A percentile compares a stretch with the other conserved stretches of the same genome.
These are phyloP conservation scores for Perodicticus potto DNA, from an alignment of 2,797 vertebrate species.

Conservation along the genomic window DNA sequence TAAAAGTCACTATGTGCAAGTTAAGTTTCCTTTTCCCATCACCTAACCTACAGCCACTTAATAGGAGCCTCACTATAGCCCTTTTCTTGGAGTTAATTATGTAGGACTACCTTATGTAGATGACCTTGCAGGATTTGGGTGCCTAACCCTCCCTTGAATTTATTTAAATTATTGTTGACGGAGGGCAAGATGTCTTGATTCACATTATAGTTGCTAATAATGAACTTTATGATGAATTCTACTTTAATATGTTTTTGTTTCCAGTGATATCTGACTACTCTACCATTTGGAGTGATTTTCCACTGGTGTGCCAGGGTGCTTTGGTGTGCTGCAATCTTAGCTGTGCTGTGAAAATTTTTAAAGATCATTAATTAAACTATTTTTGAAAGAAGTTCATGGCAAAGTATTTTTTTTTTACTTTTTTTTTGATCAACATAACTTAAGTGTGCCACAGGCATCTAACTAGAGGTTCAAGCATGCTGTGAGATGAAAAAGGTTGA, in stretches of 20 bases:
- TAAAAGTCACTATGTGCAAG: background rate
- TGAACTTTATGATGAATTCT: background rate
- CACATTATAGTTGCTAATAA: background rate
- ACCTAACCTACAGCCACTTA: background rate
- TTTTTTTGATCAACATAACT: too few relatives aligned
- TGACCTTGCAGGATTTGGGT: background rate
- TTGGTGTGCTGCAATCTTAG: too few relatives aligned
- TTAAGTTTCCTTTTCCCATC: background rate
- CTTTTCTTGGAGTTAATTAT: background rate
- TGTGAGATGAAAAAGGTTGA: too few relatives aligned
- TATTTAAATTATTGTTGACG: background rate
- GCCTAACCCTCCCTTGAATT: background rate
- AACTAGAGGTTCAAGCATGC: too few relatives aligned
- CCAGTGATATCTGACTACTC: background rate
- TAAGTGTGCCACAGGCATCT: too few relatives aligned
- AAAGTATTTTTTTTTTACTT: too few relatives aligned
- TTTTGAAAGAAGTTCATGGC: too few relatives aligned
- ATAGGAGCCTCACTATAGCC: background rate
- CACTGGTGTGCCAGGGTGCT: too few relatives aligned
- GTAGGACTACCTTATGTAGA: background rate
- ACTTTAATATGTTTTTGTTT: background rate
- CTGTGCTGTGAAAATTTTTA: too few relatives aligned
- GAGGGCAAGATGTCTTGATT: background rate
- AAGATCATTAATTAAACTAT: too few relatives aligned
- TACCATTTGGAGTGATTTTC: background rate